Conservation (phyloP, 1,140 invertebrate species). For the Trinorchestia longiramus region DNA sequence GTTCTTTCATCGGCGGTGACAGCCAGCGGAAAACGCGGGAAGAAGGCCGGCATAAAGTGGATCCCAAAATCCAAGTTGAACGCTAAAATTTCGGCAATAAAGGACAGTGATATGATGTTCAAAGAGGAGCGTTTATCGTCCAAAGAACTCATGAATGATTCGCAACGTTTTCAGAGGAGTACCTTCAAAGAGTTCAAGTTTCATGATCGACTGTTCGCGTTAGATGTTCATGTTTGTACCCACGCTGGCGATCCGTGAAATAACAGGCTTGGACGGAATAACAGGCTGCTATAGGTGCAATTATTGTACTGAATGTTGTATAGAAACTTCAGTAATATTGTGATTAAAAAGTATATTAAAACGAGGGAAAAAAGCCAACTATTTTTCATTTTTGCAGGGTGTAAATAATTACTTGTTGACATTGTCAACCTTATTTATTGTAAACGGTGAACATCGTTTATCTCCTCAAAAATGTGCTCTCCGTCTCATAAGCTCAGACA, state of each 20-base stretch:
- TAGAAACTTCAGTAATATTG: not conserved
- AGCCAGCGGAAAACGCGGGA: not conserved
- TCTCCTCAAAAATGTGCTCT: too few species aligned
- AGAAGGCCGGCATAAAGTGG: not conserved
- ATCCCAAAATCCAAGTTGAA: not conserved
- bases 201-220: too few species aligned
- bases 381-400: too few species aligned
- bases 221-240: too few species aligned
- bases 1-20: conserved; percentile 19
- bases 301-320: too few species aligned
- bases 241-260: too few species aligned
- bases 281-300: too few species aligned
- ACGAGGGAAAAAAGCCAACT: too few species aligned
- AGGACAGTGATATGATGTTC: not conserved
- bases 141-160: not conserved
- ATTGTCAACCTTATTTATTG: not conserved
- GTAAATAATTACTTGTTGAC: too few species aligned
- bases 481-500: not conserved
- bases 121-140: not conserved
- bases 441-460: not conserved
- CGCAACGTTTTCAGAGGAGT: too few species aligned
- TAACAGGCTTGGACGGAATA: too few species aligned
- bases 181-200: too few species aligned
- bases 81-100: not conserved
- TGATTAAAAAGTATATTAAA: not conserved